phyloP scores from a whole-genome alignment of 2,888 invertebrate genomes.

The Ypsolopha sequella region DNA sequence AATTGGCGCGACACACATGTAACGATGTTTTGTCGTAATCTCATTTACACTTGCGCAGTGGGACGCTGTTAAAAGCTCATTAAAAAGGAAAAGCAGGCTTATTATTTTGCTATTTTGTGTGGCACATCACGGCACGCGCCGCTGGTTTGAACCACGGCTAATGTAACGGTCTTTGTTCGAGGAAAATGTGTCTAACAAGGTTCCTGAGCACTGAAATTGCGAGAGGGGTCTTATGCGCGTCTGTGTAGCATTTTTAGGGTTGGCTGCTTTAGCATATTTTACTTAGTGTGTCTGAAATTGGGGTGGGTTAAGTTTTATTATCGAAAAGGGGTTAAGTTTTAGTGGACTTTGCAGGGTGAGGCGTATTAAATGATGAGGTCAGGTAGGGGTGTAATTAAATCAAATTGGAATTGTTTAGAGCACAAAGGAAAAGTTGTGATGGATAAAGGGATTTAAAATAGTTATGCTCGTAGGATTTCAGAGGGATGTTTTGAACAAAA shows the following conservation, averaged over 20 bases:
- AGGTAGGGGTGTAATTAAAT: too few relatives aligned
- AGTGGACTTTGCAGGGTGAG: too few relatives aligned
- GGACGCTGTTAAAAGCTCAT: slow-evolving; percentile 27
- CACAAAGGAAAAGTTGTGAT: too few relatives aligned
- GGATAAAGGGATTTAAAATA: too few relatives aligned
- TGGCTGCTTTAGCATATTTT: not conserved
- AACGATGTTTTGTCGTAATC: slow-evolving; percentile 16
- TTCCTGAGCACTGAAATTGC: not conserved
- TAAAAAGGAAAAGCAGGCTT: slow-evolving; percentile 33
- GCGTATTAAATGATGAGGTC: too few relatives aligned
- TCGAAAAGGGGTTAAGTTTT: too few relatives aligned
- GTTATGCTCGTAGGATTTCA: too few relatives aligned
- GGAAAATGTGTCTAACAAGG: slow-evolving; percentile 25
- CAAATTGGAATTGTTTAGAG: too few relatives aligned
- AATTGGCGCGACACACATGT: not conserved
- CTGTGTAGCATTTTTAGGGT: not conserved
- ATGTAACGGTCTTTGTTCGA: slow-evolving; percentile 22
- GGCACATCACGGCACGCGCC: slow-evolving; percentile 17
- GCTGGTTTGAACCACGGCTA: slow-evolving; percentile 16
- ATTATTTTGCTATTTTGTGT: slow-evolving; percentile 32
- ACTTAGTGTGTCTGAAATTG: too few relatives aligned
- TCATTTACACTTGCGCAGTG: slow-evolving; percentile 16
- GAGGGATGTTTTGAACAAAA: too few relatives aligned
- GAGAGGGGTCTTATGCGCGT: not conserved
- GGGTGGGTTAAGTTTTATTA: too few relatives aligned